Conservation (phyloP, 1,140 invertebrate species). For the Drosophila tropicalis region DNA sequence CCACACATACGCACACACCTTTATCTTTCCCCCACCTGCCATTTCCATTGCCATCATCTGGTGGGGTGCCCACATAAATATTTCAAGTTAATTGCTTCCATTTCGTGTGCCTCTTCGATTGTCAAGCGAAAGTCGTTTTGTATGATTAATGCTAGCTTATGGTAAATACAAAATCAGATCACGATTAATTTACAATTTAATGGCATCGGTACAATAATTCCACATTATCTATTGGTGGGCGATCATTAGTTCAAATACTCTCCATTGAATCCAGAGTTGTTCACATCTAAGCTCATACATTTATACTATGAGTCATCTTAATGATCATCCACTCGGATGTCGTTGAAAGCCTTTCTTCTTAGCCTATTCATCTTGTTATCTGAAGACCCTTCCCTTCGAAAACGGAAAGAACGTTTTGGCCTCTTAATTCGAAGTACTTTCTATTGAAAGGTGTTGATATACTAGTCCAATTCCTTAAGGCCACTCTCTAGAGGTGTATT, state of each 20-base stretch:
- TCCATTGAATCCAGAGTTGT: background rate
- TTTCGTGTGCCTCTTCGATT: constrained; percentile 49
- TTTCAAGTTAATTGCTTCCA: constrained; percentile 57
- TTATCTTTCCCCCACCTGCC: constrained; percentile 22
- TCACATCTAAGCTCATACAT: background rate
- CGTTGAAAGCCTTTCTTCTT: no score
- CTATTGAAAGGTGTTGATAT: no score
- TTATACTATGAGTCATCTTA: no score
- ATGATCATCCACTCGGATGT: no score
- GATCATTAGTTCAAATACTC: constrained; percentile 47
- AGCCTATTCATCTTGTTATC: no score
- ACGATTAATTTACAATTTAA: constrained; percentile 54
- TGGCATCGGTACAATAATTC: constrained; percentile 6
- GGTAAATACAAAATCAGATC: constrained; percentile 51
- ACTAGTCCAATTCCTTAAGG: no score
- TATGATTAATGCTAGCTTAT: constrained; percentile 54
- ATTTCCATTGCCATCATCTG: background rate
- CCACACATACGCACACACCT: constrained; percentile 12
- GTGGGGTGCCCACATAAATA: constrained; percentile 51
- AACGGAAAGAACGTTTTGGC: no score
- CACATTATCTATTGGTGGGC: constrained; percentile 41
- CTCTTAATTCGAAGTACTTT: no score
- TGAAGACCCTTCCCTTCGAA: no score
- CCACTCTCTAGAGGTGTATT: no score
- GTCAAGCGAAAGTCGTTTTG: constrained; percentile 58